Conservation (phyloP, 2,113 vertebrate genomes). For the Aleadryas rufinucha region DNA sequence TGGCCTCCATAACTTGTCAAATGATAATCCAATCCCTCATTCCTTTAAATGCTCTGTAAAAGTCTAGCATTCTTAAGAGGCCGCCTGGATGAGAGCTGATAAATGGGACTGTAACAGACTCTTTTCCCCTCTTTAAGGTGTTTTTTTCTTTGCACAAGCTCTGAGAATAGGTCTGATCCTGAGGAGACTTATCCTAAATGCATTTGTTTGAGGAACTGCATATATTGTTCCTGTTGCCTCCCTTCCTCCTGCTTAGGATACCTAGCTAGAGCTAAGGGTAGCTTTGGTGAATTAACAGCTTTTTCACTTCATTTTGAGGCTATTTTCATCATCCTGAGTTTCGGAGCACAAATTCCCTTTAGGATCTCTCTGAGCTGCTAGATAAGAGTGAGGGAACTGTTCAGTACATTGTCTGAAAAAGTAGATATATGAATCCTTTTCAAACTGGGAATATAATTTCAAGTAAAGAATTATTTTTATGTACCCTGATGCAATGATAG, state of each 20-base stretch:
- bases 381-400: neutral
- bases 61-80: neutral
- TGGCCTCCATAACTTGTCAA: accelerated
- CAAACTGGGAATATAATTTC: neutral
- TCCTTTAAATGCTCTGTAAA: neutral
- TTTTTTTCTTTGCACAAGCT: neutral
- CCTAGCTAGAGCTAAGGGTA: neutral
- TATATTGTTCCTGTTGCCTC: neutral
- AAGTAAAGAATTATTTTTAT: neutral
- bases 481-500: neutral
- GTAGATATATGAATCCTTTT: neutral
- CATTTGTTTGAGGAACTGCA: accelerated
- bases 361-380: neutral
- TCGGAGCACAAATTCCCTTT: neutral
- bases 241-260: neutral
- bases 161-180: neutral
- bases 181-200: neutral
- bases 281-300: neutral
- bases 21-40: neutral
- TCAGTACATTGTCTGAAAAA: neutral
- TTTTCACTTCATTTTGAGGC: neutral
- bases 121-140: neutral
- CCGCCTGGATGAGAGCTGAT: neutral
- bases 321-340: neutral
- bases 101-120: neutral